Evolutionary conservation across 2,797 vertebrate species (phyloP).

Genomic region (Rhincodon typus): DNA sequence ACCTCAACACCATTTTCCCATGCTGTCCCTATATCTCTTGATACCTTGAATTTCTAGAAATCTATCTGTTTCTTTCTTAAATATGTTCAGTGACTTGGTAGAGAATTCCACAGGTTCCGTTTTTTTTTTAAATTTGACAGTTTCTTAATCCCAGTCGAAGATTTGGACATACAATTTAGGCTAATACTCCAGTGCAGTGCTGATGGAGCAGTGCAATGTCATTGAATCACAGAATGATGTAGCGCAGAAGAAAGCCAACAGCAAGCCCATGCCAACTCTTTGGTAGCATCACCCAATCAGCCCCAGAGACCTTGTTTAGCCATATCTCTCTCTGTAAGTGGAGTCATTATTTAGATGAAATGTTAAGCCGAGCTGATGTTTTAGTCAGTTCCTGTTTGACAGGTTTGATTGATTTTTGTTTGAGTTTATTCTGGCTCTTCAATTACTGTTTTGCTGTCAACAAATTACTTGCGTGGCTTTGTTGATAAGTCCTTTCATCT

Average conservation of each 20-base stretch:
- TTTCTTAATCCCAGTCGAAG: background rate
- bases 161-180: background rate
- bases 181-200: background rate
- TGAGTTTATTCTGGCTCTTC: background rate
- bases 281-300: background rate
- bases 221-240: background rate
- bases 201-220: background rate
- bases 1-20: no score
- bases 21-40: no score
- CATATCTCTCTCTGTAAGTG: background rate
- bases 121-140: no score
- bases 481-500: background rate
- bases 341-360: background rate
- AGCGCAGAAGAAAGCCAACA: background rate
- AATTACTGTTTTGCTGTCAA: background rate
- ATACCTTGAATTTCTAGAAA: no score
- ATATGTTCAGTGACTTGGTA: no score
- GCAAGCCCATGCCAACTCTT: background rate
- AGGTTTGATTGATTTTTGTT: background rate
- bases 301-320: background rate
- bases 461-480: background rate
- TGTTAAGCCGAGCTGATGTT: background rate
- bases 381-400: background rate
- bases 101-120: no score
- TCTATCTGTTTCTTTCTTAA: no score